These are phyloP conservation scores for Chrysolina americana DNA, from an alignment of 2,888 invertebrate genomes.

Conservation along the genomic window DNA sequence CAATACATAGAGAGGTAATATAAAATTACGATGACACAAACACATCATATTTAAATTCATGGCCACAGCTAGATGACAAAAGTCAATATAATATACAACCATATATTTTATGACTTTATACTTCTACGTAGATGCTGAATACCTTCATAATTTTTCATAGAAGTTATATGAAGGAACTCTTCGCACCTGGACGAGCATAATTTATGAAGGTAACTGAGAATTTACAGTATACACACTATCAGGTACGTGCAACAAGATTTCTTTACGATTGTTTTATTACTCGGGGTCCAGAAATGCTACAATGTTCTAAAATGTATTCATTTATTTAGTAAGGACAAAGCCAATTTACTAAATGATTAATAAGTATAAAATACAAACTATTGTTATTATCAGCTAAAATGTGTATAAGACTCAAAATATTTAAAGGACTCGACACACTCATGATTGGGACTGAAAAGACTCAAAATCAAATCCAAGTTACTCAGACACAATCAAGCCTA, in stretches of 20 bases:
- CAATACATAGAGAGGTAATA: too few relatives aligned
- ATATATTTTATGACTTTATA: background rate
- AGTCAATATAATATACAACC: background rate
- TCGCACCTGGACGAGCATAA: conserved; percentile 11
- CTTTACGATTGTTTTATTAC: background rate
- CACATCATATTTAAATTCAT: background rate
- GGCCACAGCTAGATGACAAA: background rate
- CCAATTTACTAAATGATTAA: too few relatives aligned
- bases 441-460: too few relatives aligned
- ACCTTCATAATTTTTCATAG: conserved; percentile 8
- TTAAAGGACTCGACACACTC: too few relatives aligned
- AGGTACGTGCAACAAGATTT: background rate
- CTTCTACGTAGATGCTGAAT: background rate
- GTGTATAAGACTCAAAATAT: too few relatives aligned
- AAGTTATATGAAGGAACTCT: background rate
- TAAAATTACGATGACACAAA: too few relatives aligned
- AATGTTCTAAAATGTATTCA: too few relatives aligned
- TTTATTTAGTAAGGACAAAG: too few relatives aligned
- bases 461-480: too few relatives aligned
- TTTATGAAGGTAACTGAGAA: conserved; percentile 8
- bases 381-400: too few relatives aligned
- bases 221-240: background rate
- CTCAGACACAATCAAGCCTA: too few relatives aligned
- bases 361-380: too few relatives aligned
- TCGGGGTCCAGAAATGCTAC: background rate